These are phyloP conservation scores for Oreocharis arfaki DNA, from an alignment of 2,113 vertebrate genomes.

Conservation along the genomic window DNA sequence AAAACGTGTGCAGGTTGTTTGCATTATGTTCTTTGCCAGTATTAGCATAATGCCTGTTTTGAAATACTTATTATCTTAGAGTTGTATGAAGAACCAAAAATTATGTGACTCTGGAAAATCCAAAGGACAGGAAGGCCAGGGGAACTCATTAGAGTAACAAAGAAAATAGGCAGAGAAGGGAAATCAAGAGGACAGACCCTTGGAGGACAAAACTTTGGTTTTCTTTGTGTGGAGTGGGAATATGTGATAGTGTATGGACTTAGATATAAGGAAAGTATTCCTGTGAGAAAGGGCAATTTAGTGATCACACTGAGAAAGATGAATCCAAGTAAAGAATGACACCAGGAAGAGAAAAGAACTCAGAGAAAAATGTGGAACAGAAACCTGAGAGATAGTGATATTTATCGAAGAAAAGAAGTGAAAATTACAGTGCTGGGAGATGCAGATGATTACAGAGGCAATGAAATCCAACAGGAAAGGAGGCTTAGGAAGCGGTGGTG, in stretches of 20 bases:
- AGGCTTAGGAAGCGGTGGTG: neutral
- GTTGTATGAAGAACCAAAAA: neutral
- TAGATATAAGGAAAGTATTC: neutral
- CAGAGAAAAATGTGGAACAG: neutral
- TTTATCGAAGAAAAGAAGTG: neutral
- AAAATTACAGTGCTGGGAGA: neutral
- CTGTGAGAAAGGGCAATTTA: slow-evolving; percentile 1
- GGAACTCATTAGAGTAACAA: neutral
- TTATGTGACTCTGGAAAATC: neutral
- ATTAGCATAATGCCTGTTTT: neutral
- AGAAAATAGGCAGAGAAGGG: neutral
- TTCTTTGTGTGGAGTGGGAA: neutral
- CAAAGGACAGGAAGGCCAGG: neutral
- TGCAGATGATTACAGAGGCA: neutral
- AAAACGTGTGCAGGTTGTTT: neutral
- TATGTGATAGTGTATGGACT: neutral
- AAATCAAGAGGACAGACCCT: neutral
- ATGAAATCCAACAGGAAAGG: neutral
- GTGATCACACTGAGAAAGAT: neutral
- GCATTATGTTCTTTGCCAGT: neutral
- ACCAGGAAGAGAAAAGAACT: neutral
- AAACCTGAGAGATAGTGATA: neutral
- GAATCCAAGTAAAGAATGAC: neutral
- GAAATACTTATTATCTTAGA: neutral
- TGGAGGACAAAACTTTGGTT: neutral